A percentile compares a stretch with the other conserved stretches of the same genome.
Conservation (phyloP, 2,113 vertebrate genomes). For the Poecile atricapillus region DNA sequence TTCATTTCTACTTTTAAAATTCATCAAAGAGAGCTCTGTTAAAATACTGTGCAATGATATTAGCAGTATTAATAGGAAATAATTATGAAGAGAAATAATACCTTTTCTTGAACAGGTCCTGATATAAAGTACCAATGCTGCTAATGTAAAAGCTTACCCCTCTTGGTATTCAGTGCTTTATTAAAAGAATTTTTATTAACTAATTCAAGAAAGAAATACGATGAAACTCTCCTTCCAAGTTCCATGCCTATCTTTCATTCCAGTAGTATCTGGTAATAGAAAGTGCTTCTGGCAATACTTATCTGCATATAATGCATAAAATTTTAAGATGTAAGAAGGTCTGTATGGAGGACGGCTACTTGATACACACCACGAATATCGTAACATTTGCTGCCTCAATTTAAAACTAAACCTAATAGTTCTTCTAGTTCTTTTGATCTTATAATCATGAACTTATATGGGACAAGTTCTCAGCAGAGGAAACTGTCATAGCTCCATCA, state of each 20-base stretch:
- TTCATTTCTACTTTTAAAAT: conserved; percentile 34
- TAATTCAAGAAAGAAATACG: conserved; percentile 41
- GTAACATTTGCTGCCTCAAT: background rate
- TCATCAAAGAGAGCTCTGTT: conserved; percentile 32
- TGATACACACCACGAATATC: background rate
- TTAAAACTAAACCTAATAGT: background rate
- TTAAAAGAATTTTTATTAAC: conserved; percentile 56
- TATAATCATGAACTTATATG: background rate
- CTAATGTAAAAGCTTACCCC: background rate
- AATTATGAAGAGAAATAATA: conserved; percentile 26
- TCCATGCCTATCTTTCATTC: background rate
- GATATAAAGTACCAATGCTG: background rate
- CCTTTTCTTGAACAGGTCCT: background rate
- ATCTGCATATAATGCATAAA: conserved; percentile 21
- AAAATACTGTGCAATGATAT: conserved; percentile 4
- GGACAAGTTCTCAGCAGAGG: background rate
- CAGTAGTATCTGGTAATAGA: conserved; percentile 19
- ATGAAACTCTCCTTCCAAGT: conserved; percentile 14
- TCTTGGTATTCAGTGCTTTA: conserved; percentile 1
- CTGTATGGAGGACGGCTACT: background rate
- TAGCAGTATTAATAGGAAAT: conserved; percentile 38
- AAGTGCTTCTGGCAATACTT: conserved; percentile 33
- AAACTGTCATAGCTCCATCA: background rate
- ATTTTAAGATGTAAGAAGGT: background rate
- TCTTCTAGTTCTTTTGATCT: background rate